phyloP scores from a whole-genome alignment of 2,113 vertebrate genomes.

The Emydura subglobosa region DNA sequence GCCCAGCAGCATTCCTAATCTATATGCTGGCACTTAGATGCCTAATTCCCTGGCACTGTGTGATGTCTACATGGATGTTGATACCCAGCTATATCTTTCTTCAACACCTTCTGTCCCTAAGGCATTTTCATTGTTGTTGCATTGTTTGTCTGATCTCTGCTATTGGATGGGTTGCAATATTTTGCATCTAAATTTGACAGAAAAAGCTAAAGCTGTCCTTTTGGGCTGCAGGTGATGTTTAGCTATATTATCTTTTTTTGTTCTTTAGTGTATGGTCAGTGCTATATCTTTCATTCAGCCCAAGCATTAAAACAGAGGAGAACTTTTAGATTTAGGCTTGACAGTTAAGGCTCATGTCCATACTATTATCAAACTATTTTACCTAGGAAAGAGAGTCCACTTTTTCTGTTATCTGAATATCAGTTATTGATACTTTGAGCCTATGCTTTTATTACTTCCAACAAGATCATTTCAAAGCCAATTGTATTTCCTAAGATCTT shows the following conservation, averaged over 20 bases:
- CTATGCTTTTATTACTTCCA: conserved; percentile 29
- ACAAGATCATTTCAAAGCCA: not conserved
- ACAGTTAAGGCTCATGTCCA: not conserved
- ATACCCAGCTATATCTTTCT: conserved; percentile 40
- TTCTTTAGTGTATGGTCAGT: not conserved
- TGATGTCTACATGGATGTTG: not conserved
- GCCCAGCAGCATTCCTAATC: not conserved
- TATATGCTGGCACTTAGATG: conserved; percentile 4
- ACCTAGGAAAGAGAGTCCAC: not conserved
- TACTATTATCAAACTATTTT: not conserved
- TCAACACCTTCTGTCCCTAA: conserved; percentile 31
- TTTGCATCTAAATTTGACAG: conserved; percentile 21
- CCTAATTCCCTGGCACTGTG: conserved; percentile 15
- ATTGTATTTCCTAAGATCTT: not conserved
- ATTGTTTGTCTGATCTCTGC: not conserved
- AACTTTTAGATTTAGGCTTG: not conserved
- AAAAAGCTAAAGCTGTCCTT: not conserved
- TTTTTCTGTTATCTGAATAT: not conserved
- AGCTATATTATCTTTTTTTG: not conserved
- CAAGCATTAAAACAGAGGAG: not conserved
- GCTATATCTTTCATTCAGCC: not conserved
- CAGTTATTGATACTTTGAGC: not conserved
- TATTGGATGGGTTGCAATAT: not conserved
- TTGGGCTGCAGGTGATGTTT: not conserved
- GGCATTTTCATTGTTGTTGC: conserved; percentile 7